These are phyloP conservation scores for Euplexia lucipara DNA, from an alignment of 2,888 invertebrate species.

Conservation along the genomic window DNA sequence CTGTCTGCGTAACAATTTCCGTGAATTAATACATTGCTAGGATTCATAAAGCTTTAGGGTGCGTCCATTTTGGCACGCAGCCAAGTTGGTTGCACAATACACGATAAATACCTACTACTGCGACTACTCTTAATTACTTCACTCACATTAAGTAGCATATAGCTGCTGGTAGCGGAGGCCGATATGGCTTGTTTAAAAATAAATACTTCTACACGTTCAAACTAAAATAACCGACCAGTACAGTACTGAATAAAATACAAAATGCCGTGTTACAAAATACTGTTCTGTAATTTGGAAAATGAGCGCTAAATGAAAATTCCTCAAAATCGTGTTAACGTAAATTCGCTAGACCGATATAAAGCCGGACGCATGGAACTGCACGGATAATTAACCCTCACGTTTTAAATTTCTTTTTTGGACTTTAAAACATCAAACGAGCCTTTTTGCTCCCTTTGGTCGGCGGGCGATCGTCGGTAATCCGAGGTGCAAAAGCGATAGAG, in stretches of 20 bases:
- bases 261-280: conserved; percentile 25
- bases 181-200: conserved; percentile 46
- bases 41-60: conserved; percentile 83
- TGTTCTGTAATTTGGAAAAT: conserved; percentile 38
- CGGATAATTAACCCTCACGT: conserved; percentile 74
- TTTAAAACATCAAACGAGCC: conserved; percentile 75
- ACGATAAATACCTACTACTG: conserved; percentile 86
- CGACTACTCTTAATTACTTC: conserved; percentile 87
- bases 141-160: conserved; percentile 79
- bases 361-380: conserved; percentile 65
- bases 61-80: conserved; percentile 80
- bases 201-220: conserved; percentile 47
- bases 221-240: conserved; percentile 26
- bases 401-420: conserved; percentile 71
- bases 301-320: conserved; percentile 44
- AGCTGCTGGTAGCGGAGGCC: conserved; percentile 41
- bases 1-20: conserved; percentile 76
- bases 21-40: conserved; percentile 83
- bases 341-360: conserved; percentile 56
- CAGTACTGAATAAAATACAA: conserved; percentile 25
- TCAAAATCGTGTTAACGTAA: conserved; percentile 48
- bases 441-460: conserved; percentile 71
- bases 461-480: conserved; percentile 76
- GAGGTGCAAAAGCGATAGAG: conserved; percentile 78
- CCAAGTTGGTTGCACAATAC: conserved; percentile 86